Evolutionary conservation across 2,888 invertebrate species (phyloP), one percentile per base, ranked within the genome.

Genomic region (Neelides folsomi): DNA sequence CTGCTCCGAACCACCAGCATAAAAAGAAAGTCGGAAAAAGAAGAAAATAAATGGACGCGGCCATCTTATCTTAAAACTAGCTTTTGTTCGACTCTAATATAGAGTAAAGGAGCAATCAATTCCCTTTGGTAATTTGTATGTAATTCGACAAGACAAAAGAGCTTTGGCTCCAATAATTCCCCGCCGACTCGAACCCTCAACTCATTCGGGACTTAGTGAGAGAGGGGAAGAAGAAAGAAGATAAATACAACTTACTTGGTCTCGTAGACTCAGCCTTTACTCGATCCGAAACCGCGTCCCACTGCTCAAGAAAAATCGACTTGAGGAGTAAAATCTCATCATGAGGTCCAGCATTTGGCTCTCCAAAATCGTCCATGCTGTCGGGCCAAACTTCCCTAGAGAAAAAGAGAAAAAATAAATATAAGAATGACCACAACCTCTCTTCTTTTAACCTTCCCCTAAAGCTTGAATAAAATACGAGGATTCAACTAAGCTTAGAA

Each of bases 331-430:
- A 52, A 47, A 54, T 53, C 40, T 57, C 59, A 40, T 59, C 57
- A 34, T 41, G 20, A n/a, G 45, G 37, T 20, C 55, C 55, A 45
- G 45, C 44, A 12, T 44, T 49, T 2, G 37, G 9, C 13, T 52
- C 54, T 9, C 59, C 59, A 54, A 59, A 59, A 13, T 50, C 52
- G 15, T 57, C 53, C 12, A 20, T 20, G 42, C 51, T 48, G 19
- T 55, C 53, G 9, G 59, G 57, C 59, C 59, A 59, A 13, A 59
- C 59, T 46, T 59, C 59, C 51, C 57, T 55, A 20, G 45, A 52
- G 40, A 51, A 40, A 45, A 34, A 40, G 38, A 40, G 15, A 40
- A 20, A 44, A 20, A 16, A 45, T 34, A n/a, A 3, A n/a, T 34
- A 10, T 13, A 44, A n/a, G 20, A 15, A 12, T 20, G 34, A n/a